Conservation (phyloP, 2,113 vertebrate genomes). For the Lepidiolamprologus cunningtoni region DNA sequence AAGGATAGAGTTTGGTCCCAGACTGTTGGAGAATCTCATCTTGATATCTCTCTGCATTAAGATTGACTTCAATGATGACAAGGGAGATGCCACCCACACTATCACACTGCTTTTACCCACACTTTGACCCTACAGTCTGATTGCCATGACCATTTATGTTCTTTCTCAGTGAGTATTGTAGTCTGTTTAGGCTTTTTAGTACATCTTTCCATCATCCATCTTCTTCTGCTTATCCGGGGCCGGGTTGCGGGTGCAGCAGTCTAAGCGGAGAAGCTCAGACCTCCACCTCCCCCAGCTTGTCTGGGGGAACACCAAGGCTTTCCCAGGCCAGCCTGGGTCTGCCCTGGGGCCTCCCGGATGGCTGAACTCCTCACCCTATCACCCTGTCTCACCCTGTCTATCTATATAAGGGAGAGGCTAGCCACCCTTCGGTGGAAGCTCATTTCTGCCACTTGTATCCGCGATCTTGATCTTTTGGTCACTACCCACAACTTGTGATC, state of each 20-base stretch:
- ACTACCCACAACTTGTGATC: rapidly evolving
- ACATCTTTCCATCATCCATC: not conserved
- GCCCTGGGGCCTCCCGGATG: not conserved
- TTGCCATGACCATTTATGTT: not conserved
- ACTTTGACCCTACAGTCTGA: not conserved
- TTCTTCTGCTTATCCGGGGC: not conserved
- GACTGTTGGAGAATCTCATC: not conserved
- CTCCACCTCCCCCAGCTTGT: not conserved
- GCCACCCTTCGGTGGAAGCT: not conserved
- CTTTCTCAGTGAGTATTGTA: not conserved
- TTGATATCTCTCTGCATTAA: not conserved
- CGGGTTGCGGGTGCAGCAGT: rapidly evolving
- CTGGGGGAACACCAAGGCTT: not conserved
- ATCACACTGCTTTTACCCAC: not conserved
- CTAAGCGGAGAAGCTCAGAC: not conserved
- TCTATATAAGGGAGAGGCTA: not conserved
- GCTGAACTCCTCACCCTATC: not conserved
- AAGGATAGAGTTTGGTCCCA: not conserved
- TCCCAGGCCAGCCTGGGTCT: not conserved
- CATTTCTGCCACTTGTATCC: not conserved
- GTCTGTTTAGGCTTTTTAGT: not conserved
- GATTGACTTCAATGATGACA: not conserved
- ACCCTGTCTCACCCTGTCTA: not conserved
- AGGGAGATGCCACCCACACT: not conserved
- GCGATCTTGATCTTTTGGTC: not conserved